Evolutionary conservation across 1,140 invertebrate genomes (phyloP).

Genomic region (Papilio xuthus): DNA sequence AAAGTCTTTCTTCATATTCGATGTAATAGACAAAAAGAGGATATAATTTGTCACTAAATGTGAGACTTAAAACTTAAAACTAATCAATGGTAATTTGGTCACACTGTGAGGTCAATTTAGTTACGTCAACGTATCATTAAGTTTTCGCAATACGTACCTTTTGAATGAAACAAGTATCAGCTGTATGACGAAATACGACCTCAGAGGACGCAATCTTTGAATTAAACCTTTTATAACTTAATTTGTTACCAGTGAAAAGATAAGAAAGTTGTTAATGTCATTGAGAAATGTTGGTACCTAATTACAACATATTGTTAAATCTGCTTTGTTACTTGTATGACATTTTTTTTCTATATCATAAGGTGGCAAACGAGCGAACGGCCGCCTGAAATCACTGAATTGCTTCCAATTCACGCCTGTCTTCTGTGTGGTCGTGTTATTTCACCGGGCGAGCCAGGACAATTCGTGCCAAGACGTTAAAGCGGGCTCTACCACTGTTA

Average conservation of each 20-base stretch:
- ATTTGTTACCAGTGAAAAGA: background rate
- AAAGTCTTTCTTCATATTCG: background rate
- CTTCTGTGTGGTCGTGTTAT: too few species aligned
- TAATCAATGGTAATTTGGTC: background rate
- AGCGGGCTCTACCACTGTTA: too few species aligned
- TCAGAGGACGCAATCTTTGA: background rate
- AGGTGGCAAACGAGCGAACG: too few species aligned
- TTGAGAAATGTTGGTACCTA: background rate
- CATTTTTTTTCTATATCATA: too few species aligned
- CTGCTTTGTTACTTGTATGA: too few species aligned
- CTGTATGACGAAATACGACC: slow-evolving; percentile 9
- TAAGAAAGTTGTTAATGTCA: background rate
- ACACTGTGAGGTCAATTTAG: background rate
- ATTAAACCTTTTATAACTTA: background rate
- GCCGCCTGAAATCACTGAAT: too few species aligned
- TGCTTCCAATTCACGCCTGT: too few species aligned
- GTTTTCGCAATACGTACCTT: background rate
- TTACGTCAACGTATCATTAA: background rate
- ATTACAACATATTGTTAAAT: too few species aligned
- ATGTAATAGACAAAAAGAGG: background rate
- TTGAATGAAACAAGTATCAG: slow-evolving; percentile 16
- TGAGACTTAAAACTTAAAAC: background rate
- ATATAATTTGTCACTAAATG: background rate
- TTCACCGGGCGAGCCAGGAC: too few species aligned
- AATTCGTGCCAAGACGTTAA: too few species aligned